These are phyloP conservation scores for Chelonoidis abingdonii DNA, from an alignment of 2,113 vertebrate species.

Conservation along the genomic window DNA sequence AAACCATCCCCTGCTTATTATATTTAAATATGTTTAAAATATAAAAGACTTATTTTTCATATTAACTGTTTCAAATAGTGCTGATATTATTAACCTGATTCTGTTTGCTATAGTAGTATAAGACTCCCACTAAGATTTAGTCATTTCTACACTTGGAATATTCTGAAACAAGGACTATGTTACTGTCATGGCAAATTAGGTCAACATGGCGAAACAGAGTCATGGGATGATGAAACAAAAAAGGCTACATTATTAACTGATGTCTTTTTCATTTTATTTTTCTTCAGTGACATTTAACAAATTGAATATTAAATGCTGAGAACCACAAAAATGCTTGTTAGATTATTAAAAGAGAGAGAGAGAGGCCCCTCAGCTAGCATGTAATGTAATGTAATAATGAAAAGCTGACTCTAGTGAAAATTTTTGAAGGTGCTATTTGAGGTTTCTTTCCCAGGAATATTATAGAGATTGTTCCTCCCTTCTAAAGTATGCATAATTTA, in stretches of 20 bases:
- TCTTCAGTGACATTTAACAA: slow-evolving; percentile 77
- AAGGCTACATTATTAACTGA: slow-evolving; percentile 74
- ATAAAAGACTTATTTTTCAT: background rate
- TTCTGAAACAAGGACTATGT: slow-evolving; percentile 74
- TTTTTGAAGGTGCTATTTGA: slow-evolving; percentile 10
- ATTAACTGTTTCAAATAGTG: background rate
- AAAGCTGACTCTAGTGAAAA: background rate
- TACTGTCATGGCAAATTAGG: slow-evolving; percentile 83
- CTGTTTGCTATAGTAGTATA: slow-evolving; percentile 32
- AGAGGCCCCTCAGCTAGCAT: background rate
- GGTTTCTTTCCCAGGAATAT: background rate
- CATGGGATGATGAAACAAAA: slow-evolving; percentile 75
- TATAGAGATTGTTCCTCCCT: background rate
- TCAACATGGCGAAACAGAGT: slow-evolving; percentile 70
- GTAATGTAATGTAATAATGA: fast-evolving
- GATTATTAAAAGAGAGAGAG: background rate
- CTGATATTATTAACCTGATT: slow-evolving; percentile 24
- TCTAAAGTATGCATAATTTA: slow-evolving; percentile 2
- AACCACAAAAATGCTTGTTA: slow-evolving; percentile 62
- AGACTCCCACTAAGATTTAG: slow-evolving; percentile 54
- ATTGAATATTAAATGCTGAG: slow-evolving; percentile 75
- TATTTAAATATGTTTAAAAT: background rate
- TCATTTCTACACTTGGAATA: slow-evolving; percentile 68
- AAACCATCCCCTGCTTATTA: background rate
- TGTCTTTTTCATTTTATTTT: slow-evolving; percentile 79